Conservation (phyloP, 2,113 vertebrate genomes). For the Castor canadensis region DNA sequence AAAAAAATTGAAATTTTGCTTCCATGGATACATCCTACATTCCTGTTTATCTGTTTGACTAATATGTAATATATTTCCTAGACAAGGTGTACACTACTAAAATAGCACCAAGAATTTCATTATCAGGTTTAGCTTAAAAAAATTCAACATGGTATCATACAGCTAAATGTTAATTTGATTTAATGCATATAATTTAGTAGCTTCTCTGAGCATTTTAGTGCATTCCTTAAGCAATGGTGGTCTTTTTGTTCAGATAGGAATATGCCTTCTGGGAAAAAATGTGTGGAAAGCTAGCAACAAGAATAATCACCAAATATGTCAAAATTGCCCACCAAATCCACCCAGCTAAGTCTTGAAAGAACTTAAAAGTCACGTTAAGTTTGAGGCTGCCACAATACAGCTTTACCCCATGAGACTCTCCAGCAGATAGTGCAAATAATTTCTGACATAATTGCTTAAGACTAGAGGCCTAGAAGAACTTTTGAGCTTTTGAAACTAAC, state of each 20-base stretch:
- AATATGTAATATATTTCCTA: background rate
- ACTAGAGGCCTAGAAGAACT: background rate
- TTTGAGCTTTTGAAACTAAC: background rate
- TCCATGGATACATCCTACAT: background rate
- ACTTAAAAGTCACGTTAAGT: background rate
- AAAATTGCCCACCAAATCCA: background rate
- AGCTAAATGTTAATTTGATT: background rate
- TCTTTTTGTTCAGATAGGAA: background rate
- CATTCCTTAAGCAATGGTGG: background rate
- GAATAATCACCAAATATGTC: background rate
- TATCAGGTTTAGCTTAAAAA: background rate
- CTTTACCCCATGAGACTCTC: background rate
- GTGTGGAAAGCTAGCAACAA: background rate
- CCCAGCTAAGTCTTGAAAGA: background rate
- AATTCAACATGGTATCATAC: background rate
- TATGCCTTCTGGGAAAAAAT: background rate
- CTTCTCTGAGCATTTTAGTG: background rate
- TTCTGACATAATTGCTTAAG: background rate
- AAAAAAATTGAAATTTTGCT: constrained; percentile 36
- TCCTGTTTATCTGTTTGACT: background rate
- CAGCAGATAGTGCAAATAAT: background rate
- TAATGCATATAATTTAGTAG: background rate
- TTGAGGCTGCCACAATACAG: background rate
- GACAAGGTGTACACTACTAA: background rate
- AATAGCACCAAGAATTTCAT: background rate